Conservation (phyloP, 2,797 vertebrate species). For the Lagocephalus sceleratus region DNA sequence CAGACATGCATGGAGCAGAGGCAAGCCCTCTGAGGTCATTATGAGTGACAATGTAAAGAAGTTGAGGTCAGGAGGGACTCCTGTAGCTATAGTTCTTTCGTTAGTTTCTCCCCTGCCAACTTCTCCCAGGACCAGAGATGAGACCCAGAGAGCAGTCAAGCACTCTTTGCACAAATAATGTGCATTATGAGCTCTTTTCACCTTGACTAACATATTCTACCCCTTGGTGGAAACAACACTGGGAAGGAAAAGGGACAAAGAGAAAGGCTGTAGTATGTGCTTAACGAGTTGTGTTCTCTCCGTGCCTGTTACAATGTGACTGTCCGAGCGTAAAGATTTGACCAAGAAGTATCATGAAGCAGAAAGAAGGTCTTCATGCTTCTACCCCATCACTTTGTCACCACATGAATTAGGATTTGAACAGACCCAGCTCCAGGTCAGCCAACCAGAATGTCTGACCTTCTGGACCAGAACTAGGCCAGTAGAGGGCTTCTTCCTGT, state of each 20-base stretch:
- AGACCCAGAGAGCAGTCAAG: constrained; percentile 58
- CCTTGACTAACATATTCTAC: constrained; percentile 15
- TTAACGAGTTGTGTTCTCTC: constrained; percentile 47
- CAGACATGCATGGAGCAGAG: constrained; percentile 29
- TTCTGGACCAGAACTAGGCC: constrained; percentile 14
- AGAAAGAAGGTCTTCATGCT: constrained; percentile 29
- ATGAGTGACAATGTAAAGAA: constrained; percentile 55
- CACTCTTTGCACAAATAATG: constrained; percentile 38
- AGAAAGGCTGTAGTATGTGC: constrained; percentile 17
- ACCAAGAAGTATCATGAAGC: constrained; percentile 59
- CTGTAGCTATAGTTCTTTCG: constrained; percentile 45
- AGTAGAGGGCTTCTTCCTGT: constrained; percentile 39
- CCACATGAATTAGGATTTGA: constrained; percentile 26
- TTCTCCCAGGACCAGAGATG: constrained; percentile 42
- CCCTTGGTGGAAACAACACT: constrained; percentile 1
- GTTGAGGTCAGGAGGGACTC: constrained; percentile 42
- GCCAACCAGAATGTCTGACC: constrained; percentile 34
- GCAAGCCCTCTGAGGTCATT: constrained; percentile 42
- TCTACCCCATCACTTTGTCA: constrained; percentile 35
- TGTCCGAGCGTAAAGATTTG: constrained; percentile 28
- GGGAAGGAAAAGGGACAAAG: constrained; percentile 5
- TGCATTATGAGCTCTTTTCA: constrained; percentile 36
- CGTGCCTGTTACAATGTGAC: constrained; percentile 47
- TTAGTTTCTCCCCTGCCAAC: constrained; percentile 56
- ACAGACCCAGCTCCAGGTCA: constrained; percentile 53